A percentile compares a stretch with the other conserved stretches of the same genome.
Evolutionary conservation across 2,888 invertebrate species (phyloP).

Genomic region (Chrysodeixis includens): DNA sequence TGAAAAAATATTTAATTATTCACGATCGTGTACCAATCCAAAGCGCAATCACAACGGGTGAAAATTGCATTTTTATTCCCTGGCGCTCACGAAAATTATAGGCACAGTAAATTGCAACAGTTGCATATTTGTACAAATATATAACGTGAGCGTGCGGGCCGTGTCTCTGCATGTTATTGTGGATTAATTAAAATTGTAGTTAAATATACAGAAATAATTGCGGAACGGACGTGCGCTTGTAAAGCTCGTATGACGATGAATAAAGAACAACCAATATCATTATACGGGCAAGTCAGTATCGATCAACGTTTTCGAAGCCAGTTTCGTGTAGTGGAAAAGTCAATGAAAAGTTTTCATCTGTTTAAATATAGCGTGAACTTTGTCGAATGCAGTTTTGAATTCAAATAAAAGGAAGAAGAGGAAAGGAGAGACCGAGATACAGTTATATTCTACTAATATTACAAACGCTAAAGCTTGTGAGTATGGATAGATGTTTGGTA

Average conservation of each 20-base stretch:
- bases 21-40: slow-evolving; percentile 71
- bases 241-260: slow-evolving; percentile 42
- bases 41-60: slow-evolving; percentile 74
- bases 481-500: too few species aligned
- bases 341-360: slow-evolving; percentile 44
- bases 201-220: slow-evolving; percentile 45
- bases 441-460: too few species aligned
- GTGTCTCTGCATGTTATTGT: slow-evolving; percentile 60
- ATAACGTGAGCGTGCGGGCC: slow-evolving; percentile 42
- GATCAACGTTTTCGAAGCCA: slow-evolving; percentile 9
- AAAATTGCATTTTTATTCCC: slow-evolving; percentile 82
- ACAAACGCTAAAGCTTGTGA: too few species aligned
- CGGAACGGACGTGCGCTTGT: slow-evolving; percentile 19
- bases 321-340: slow-evolving; percentile 30
- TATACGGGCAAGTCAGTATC: slow-evolving; percentile 17
- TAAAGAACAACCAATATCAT: slow-evolving; percentile 30
- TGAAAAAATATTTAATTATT: slow-evolving; percentile 72
- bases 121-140: slow-evolving; percentile 68
- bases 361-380: too few species aligned
- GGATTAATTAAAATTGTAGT: slow-evolving; percentile 60
- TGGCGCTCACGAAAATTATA: slow-evolving; percentile 74
- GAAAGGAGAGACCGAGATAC: too few species aligned
- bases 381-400: too few species aligned
- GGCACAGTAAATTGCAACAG: slow-evolving; percentile 70
- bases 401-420: too few species aligned